phyloP scores from a whole-genome alignment of 2,888 invertebrate species.

The Pantelozetes paolii region DNA sequence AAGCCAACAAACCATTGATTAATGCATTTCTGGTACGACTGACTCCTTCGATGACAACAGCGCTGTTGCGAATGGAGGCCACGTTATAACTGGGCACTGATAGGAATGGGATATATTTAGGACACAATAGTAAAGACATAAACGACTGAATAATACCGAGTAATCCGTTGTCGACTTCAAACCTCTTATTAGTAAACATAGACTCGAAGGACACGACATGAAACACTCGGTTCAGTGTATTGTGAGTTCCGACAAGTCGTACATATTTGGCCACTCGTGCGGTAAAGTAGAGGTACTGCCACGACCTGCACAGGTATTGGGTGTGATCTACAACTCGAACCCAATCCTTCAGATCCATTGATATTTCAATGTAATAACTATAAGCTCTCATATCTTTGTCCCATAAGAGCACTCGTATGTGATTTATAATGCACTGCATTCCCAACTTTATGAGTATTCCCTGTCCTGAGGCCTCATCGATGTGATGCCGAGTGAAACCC shows the following conservation, averaged over 20 bases:
- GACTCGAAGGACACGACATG: conserved; percentile 91
- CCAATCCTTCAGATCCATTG: conserved; percentile 94
- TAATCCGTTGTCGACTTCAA: conserved; percentile 60
- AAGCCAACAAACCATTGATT: conserved; percentile 64
- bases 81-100: conserved; percentile 81
- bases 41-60: conserved; percentile 93
- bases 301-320: conserved; percentile 86
- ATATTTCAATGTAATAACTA: conserved; percentile 76
- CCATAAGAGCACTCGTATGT: conserved; percentile 86
- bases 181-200: conserved; percentile 70
- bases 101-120: conserved; percentile 49
- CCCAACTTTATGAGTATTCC: conserved; percentile 78
- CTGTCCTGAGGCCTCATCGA: conserved; percentile 63
- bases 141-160: neutral
- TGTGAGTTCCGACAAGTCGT: conserved; percentile 73
- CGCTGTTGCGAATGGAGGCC: conserved; percentile 81
- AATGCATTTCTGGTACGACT: conserved; percentile 86
- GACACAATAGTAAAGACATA: neutral
- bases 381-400: conserved; percentile 81
- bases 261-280: conserved; percentile 73
- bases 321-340: conserved; percentile 87
- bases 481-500: conserved; percentile 82
- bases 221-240: conserved; percentile 89
- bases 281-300: conserved; percentile 91
- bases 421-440: conserved; percentile 83